These are phyloP conservation scores for Protophormia terraenovae DNA, from an alignment of 2,888 invertebrate genomes.

Conservation along the genomic window DNA sequence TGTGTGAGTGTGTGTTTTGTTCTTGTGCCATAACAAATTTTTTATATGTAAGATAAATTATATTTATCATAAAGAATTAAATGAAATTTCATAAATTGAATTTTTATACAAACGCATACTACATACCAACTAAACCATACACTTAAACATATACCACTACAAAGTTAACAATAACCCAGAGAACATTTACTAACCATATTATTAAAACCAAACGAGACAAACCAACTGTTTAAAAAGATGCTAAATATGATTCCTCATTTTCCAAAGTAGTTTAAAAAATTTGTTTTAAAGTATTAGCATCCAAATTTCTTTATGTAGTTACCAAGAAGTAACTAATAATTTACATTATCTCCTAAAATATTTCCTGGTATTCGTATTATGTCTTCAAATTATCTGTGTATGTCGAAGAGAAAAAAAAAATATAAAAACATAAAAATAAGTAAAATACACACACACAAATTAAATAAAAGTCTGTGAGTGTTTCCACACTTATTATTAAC, in stretches of 20 bases:
- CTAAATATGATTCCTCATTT: too few species aligned
- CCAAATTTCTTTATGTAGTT: too few species aligned
- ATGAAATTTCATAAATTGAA: conserved; percentile 46
- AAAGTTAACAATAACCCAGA: background rate
- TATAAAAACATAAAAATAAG: background rate
- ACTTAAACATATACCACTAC: background rate
- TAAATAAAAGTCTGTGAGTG: background rate
- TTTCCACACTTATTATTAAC: background rate
- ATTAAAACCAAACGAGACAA: too few species aligned
- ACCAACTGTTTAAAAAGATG: too few species aligned
- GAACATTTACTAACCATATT: too few species aligned
- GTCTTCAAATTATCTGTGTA: background rate
- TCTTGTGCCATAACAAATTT: background rate
- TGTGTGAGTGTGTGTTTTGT: background rate
- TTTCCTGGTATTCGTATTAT: background rate
- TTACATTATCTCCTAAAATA: background rate
- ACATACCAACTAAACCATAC: background rate
- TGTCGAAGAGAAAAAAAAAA: background rate
- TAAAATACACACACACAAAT: background rate
- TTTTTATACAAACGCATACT: conserved; percentile 34
- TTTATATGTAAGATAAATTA: background rate
- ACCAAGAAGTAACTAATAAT: too few species aligned
- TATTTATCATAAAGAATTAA: conserved; percentile 31
- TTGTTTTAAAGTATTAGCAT: too few species aligned
- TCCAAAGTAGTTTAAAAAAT: too few species aligned